phyloP scores from a whole-genome alignment of 2,113 vertebrate species.

The Leuciscus idus region DNA sequence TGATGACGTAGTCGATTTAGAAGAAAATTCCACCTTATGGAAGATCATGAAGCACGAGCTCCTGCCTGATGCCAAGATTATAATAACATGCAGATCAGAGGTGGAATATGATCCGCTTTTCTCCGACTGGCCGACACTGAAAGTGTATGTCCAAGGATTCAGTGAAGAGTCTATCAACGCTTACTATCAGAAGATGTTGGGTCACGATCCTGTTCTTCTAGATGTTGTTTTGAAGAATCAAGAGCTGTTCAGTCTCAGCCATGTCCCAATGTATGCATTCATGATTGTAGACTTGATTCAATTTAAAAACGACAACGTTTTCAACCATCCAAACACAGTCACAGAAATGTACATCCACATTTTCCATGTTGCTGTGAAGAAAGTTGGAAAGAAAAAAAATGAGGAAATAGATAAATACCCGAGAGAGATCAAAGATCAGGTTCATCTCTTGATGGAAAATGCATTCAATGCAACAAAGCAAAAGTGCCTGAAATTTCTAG shows the following conservation, averaged over 20 bases:
- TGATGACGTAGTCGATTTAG: constrained; percentile 41
- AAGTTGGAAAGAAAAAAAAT: background rate
- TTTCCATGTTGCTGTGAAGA: constrained; percentile 22
- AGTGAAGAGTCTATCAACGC: constrained; percentile 23
- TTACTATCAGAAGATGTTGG: constrained; percentile 42
- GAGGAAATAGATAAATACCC: background rate
- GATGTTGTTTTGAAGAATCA: constrained; percentile 49
- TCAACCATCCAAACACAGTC: background rate
- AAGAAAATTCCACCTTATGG: background rate
- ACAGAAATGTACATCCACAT: constrained; percentile 46
- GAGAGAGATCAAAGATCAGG: background rate
- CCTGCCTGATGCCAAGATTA: constrained; percentile 53
- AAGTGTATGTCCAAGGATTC: constrained; percentile 56
- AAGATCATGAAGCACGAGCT: constrained; percentile 39
- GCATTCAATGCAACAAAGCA: constrained; percentile 37
- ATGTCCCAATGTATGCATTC: constrained; percentile 57
- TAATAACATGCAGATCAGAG: constrained; percentile 55
- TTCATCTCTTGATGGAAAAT: constrained; percentile 9
- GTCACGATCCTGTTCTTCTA: constrained; percentile 6
- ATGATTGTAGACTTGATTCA: constrained; percentile 41
- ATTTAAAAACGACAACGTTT: background rate
- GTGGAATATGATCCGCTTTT: constrained; percentile 16
- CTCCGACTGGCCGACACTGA: background rate
- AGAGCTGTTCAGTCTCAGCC: constrained; percentile 58
- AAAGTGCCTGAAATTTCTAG: constrained; percentile 28